Conservation (phyloP, 2,888 invertebrate genomes). For the Portevinia maculata region DNA sequence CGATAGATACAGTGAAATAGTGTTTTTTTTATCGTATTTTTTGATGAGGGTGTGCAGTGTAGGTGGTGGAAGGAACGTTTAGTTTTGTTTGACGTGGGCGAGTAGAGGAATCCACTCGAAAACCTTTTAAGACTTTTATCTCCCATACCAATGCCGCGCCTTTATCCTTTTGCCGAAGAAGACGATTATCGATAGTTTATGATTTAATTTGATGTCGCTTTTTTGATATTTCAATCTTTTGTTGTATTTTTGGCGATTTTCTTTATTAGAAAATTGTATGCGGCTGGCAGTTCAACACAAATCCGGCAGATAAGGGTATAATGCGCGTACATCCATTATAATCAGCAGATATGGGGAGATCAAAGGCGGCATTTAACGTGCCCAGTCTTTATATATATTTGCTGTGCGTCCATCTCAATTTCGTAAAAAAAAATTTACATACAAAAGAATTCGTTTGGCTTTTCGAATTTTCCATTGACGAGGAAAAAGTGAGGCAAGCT, state of each 20-base stretch:
- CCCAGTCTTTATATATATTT: constrained; percentile 37
- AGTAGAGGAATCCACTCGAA: constrained; percentile 58
- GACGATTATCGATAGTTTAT: constrained; percentile 57
- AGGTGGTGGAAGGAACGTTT: constrained; percentile 52
- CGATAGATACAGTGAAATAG: neutral
- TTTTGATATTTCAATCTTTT: constrained; percentile 56
- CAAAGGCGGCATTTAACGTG: constrained; percentile 64
- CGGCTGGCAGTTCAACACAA: neutral
- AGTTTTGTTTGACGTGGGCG: constrained; percentile 28
- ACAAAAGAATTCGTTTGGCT: constrained; percentile 37
- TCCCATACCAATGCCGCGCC: constrained; percentile 19
- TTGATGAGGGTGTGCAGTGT: constrained; percentile 38
- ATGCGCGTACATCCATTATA: constrained; percentile 36
- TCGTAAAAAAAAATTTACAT: constrained; percentile 6
- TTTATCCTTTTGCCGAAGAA: constrained; percentile 33
- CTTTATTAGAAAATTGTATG: constrained; percentile 12
- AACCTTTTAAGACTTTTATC: constrained; percentile 72
- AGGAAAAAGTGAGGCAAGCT: constrained; percentile 21
- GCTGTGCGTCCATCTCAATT: constrained; percentile 42
- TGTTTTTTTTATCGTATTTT: neutral
- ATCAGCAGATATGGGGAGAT: constrained; percentile 49
- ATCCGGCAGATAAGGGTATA: neutral
- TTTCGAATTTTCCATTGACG: constrained; percentile 41
- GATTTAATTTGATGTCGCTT: constrained; percentile 67
- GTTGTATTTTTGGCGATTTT: constrained; percentile 54